These are phyloP conservation scores for Morbakka virulenta DNA, from an alignment of 30 jellyfish, hydroid and myxozoan genomes.

Conservation along the genomic window DNA sequence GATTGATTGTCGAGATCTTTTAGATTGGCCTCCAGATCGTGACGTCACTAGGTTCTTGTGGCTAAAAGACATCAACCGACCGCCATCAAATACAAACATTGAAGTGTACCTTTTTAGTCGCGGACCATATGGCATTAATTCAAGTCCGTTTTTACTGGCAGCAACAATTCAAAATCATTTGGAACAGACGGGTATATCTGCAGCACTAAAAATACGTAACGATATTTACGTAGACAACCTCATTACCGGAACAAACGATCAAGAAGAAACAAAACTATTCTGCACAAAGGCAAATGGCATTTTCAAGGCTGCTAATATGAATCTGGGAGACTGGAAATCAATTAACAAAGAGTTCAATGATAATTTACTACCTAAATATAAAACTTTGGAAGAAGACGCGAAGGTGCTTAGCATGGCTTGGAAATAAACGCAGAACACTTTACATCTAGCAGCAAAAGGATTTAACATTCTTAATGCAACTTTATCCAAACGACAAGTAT, in stretches of 20 bases:
- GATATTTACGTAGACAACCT: constrained; percentile 31
- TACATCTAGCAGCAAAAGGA: not conserved
- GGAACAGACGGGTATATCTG: too few relatives aligned
- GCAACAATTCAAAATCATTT: constrained; percentile 36
- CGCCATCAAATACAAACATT: constrained; percentile 7
- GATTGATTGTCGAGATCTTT: constrained; percentile 26
- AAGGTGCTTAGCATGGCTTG: constrained; percentile 35
- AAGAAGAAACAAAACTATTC: constrained; percentile 15
- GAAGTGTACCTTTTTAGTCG: constrained; percentile 9
- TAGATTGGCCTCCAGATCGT: constrained; percentile 25
- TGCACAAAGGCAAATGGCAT: constrained; percentile 3
- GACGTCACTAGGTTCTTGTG: constrained; percentile 40
- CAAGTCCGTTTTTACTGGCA: constrained; percentile 40
- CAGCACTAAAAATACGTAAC: not conserved
- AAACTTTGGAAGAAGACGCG: not conserved
- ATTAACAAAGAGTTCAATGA: not conserved
- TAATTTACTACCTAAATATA: not conserved
- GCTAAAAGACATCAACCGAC: constrained; percentile 7
- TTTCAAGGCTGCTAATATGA: constrained; percentile 5
- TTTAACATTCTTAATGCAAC: not conserved
- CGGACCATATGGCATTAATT: constrained; percentile 14
- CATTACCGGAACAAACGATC: constrained; percentile 21
- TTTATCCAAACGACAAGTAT: constrained; percentile 23
- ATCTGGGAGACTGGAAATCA: constrained; percentile 27
- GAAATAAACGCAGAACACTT: constrained; percentile 2